Conservation (phyloP, 2,888 invertebrate genomes). For the Scaptodrosophila latifasciaeformis region DNA sequence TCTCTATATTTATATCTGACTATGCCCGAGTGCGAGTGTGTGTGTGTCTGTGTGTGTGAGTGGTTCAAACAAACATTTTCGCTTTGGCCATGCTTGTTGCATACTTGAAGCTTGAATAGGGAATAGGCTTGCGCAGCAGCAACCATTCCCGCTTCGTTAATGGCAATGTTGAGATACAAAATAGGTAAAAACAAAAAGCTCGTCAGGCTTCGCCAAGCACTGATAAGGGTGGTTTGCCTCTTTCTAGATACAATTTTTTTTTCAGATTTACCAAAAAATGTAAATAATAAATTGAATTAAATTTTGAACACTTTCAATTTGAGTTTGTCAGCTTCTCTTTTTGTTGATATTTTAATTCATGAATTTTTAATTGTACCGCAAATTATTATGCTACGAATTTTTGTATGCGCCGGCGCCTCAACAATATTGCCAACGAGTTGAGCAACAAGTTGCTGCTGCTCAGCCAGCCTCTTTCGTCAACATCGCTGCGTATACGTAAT, state of each 20-base stretch:
- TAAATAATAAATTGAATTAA: too few species aligned
- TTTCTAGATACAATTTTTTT: background rate
- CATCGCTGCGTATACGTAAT: too few species aligned
- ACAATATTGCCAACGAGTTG: constrained; percentile 15
- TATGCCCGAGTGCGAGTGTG: background rate
- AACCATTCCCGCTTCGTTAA: too few species aligned
- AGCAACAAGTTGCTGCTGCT: constrained; percentile 28
- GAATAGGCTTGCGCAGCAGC: too few species aligned
- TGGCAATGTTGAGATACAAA: constrained; percentile 54
- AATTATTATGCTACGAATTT: constrained; percentile 42
- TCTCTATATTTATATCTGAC: too few species aligned
- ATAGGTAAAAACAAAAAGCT: constrained; percentile 36
- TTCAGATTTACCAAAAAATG: constrained; percentile 6
- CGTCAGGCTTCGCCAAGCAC: constrained; percentile 14
- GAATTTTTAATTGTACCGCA: background rate
- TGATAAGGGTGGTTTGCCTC: constrained; percentile 45
- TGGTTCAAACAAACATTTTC: constrained; percentile 33
- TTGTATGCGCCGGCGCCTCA: constrained; percentile 48
- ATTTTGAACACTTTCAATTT: too few species aligned
- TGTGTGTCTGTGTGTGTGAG: constrained; percentile 25
- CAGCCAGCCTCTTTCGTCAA: background rate
- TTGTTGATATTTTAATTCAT: too few species aligned
- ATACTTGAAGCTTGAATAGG: constrained; percentile 55
- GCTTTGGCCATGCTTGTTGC: constrained; percentile 50
- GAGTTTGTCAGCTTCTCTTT: too few species aligned